Evolutionary conservation across 2,888 invertebrate genomes (phyloP).

Genomic region (Agrotis ipsilon): DNA sequence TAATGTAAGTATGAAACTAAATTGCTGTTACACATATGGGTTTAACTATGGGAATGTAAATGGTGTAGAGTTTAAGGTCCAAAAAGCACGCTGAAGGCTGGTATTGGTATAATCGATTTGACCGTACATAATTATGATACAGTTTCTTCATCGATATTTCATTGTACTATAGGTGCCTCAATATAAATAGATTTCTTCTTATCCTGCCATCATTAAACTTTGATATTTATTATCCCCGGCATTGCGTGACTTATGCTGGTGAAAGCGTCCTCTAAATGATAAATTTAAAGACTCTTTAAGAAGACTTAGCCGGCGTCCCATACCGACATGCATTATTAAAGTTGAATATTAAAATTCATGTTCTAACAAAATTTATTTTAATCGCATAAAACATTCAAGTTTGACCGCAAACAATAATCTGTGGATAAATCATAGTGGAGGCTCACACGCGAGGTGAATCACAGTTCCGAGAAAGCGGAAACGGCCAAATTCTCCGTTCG

Average conservation of each 20-base stretch:
- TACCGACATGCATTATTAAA: conserved; percentile 72
- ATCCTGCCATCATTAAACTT: conserved; percentile 68
- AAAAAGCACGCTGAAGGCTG: neutral
- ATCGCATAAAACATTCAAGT: conserved; percentile 78
- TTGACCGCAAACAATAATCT: conserved; percentile 83
- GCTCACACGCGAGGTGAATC: conserved; percentile 88
- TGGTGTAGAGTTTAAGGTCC: neutral
- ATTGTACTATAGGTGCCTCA: conserved; percentile 23
- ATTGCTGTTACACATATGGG: conserved; percentile 23
- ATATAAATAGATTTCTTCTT: conserved; percentile 59
- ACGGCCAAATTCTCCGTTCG: conserved; percentile 86
- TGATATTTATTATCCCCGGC: conserved; percentile 70
- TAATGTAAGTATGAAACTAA: conserved; percentile 19
- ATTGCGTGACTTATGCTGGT: conserved; percentile 83
- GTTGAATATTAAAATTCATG: conserved; percentile 79
- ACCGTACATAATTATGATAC: conserved; percentile 5
- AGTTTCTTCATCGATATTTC: conserved; percentile 44
- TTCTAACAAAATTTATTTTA: conserved; percentile 78
- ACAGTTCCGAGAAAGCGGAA: conserved; percentile 89
- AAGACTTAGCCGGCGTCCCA: conserved; percentile 71
- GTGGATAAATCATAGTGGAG: conserved; percentile 84
- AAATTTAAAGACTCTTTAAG: conserved; percentile 80
- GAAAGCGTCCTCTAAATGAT: conserved; percentile 83
- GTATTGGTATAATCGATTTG: neutral
- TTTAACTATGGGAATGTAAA: conserved; percentile 33